Base-by-base conservation (phyloP, 1,140 invertebrate genomes). In the Lerema accius region DNA sequence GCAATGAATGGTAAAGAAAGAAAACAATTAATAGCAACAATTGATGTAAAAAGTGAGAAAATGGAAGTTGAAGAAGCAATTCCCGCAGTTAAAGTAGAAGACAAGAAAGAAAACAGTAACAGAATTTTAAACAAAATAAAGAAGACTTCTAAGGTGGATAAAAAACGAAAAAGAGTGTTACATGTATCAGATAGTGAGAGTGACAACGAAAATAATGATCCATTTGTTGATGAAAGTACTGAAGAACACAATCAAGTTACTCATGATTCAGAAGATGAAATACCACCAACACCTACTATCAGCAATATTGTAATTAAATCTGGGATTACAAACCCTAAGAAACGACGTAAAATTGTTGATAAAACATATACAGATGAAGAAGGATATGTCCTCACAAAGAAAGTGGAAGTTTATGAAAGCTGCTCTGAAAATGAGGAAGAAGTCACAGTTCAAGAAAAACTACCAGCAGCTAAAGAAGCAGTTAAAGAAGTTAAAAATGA, bases 301-400 rank as follows among this genome's bases (percentile, higher is more conserved):
- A 80, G 79, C 59, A 84, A 70, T 40, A 64, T 90, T 14, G 89
- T 89, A 73, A 86, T 89, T 46, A 84, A 84, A 51, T 83, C 84
- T 51, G 84, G 83, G 4, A 77, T 89, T 37, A 53, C 85, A 4
- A 91, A 91, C 56, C 86, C 89, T 26, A 89, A 80, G 55, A 91
- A 91, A 56, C 75, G 76, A 45, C 76, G 86, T 70, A 91, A 89
- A 49, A 69, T 91, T 65, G 76, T 91, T 19, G 84, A 91, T 53
- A 91, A 89, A 77, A 89, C 86, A 3, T 91, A 87, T 58, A 86
- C 76, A 17, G 78, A 78, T 84, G 86, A 91, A 63, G 86, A 89
- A 66, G 88, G 88, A 5, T 91, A 82, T 56, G 78, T 91, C 40
- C 65, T 87, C 55, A 91, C 89, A 17, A 86, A 80, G 32, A 89